Evolutionary conservation across 2,797 vertebrate genomes (phyloP), one percentile per base, ranked within the genome.

Genomic region (Carcharodon carcharias): DNA sequence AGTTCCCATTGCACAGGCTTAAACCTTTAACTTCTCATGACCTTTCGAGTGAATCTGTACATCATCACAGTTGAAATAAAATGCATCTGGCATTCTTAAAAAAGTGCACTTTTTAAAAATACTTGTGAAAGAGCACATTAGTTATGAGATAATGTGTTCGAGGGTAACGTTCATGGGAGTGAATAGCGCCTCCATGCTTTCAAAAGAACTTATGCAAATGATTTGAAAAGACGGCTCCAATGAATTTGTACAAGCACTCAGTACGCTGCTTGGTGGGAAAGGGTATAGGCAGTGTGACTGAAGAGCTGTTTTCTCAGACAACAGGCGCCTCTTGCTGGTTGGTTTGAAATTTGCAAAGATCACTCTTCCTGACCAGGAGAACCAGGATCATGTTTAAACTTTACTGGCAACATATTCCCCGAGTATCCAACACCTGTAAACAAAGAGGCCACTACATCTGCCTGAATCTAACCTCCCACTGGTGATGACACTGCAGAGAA

Each of bases 261-360:
- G 89, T 56, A 23, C 0, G 35, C 58, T 92, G 31, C 58, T 63
- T 92, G 6, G 56, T 67, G 14, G 61, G 63, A 21, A 93, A 65
- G 91, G 5, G 8, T n/a, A 18, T 2, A 61, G 56, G 8, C n/a
- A 45, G 7, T 26, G n/a, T 63, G 58, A n/a, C 89, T 63, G 58
- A 92, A 35, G 35, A 1, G 28, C 4, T 63, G 31, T n/a, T n/a
- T n/a, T 67, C 61, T 93, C 35, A 93, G 61, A 26, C 61, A 65
- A 67, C 91, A 67, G 91, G 91, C 91, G 61, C 91, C 91, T 45
- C 91, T 63, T 45, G n/a, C 61, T 93, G 91, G 91, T 21, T 67
- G 91, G n/a, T 26, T 26, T 93, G 21, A 93, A 65, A 63, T 40
- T 21, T 93, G 61, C 91, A 93, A 65, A 21, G 23, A 26, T 65